A percentile compares a stretch with the other conserved stretches of the same genome.
Conservation (phyloP, 2,797 vertebrate species). For the Danio kyathit region DNA sequence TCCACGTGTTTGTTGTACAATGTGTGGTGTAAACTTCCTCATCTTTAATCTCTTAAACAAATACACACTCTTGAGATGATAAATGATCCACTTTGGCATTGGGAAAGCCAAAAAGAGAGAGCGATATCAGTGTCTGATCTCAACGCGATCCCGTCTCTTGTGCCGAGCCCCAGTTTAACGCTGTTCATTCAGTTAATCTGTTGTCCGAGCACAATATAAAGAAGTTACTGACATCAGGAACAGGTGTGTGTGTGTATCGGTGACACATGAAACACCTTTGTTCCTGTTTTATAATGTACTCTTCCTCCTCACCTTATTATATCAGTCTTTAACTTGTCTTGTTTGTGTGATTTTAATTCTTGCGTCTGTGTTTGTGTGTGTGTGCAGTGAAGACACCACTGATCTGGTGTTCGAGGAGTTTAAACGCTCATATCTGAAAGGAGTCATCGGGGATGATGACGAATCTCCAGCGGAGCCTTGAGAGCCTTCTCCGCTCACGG, state of each 20-base stretch:
- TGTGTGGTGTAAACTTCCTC: neutral
- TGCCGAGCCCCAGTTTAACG: constrained; percentile 26
- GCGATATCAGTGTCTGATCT: neutral
- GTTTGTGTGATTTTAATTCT: neutral
- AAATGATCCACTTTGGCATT: neutral
- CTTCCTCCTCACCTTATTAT: neutral
- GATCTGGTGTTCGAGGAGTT: constrained; percentile 92
- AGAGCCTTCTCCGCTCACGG: constrained; percentile 1
- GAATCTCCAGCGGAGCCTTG: constrained; percentile 75
- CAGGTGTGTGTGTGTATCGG: constrained; percentile 23
- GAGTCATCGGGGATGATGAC: constrained; percentile 78
- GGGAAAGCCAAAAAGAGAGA: constrained; percentile 1
- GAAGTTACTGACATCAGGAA: neutral
- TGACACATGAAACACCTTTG: constrained; percentile 22
- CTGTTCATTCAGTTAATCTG: neutral
- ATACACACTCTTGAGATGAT: constrained; percentile 18
- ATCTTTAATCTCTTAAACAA: neutral
- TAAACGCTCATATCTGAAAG: constrained; percentile 85
- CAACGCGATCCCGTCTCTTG: constrained; percentile 18
- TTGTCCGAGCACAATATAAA: constrained; percentile 16
- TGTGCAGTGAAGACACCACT: constrained; percentile 77
- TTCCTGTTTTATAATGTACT: neutral
- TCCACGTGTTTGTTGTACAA: constrained; percentile 13
- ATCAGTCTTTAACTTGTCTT: neutral
- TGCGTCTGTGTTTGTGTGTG: constrained; percentile 45